These are phyloP conservation scores for Andrena trimmerana DNA, from an alignment of 2,888 invertebrate species.

Conservation along the genomic window DNA sequence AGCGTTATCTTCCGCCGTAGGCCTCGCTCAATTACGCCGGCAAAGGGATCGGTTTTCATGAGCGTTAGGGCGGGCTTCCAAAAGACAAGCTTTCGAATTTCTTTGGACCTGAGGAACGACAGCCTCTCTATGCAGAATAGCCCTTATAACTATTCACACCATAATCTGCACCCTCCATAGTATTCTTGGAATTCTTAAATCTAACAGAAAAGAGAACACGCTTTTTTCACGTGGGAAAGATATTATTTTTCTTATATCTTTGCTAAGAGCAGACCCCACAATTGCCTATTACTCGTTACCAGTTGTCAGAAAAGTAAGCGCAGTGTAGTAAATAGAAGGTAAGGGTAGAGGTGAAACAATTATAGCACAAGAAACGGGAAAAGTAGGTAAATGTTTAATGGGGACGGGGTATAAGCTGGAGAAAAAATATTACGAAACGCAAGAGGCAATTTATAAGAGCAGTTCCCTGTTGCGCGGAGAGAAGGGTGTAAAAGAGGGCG, in stretches of 20 bases:
- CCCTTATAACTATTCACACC: too few species aligned
- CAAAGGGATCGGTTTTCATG: not conserved
- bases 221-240: too few species aligned
- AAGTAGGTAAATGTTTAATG: not conserved
- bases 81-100: not conserved
- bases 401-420: not conserved
- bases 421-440: not conserved
- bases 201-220: too few species aligned
- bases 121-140: not conserved
- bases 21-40: not conserved
- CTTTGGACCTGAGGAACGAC: not conserved
- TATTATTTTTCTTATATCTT: not conserved
- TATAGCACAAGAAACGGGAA: not conserved
- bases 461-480: constrained; percentile 2
- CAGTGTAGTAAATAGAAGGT: not conserved
- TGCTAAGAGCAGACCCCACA: not conserved
- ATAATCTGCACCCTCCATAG: too few species aligned
- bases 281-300: not conserved
- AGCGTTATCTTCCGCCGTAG: not conserved
- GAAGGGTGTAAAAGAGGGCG: constrained; percentile 42
- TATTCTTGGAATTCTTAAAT: too few species aligned
- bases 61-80: not conserved
- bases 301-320: too few species aligned
- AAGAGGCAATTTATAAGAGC: constrained; percentile 2
- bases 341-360: not conserved